Evolutionary conservation across 2,113 vertebrate species (phyloP), one percentile per base, ranked within the genome.

Genomic region (Bambusicola thoracicus): DNA sequence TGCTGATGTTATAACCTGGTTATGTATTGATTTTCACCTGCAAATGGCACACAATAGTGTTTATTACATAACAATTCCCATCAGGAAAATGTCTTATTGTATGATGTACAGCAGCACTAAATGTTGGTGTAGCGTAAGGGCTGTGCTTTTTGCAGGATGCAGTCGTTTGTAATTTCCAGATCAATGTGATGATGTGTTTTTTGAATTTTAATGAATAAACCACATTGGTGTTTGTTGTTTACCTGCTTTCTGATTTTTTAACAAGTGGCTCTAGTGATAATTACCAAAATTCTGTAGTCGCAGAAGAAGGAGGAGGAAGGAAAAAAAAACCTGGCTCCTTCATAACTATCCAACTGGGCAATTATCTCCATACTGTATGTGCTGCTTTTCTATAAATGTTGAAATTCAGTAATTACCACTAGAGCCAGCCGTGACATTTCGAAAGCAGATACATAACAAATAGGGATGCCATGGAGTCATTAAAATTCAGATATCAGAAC

Each of bases 211-310:
- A 97, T 95, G 92, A 97, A 95, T 93, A 96, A 95, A 94, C 83
- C n/a, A 59, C 81, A 3, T 59, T 81, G 70, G 36, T 95, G 85
- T 95, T 97, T 97, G 96, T 95, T 97, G 94, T 96, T 97, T 97
- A 97, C 96, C 93, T 97, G 90, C 91, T 91, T 97, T 97, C 95
- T 97, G 94, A 94, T 97, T 97, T 95, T 97, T 96, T 97, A 97
- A 96, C 94, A 90, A 91, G 95, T 92, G 95, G 82, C 85, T 93
- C 76, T 91, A 92, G 94, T 93, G 94, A 95, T 98, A 95, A 98
- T 97, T 96, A 97, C 85, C 24, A 27, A 95, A 96, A 95, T 94
- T 93, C 90, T 87, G n/a, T 96, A 92, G 97, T 96, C 48, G 2
- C 95, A 94, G 87, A 83, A 93, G 83, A 76, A 81, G 41, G 24